Base-by-base conservation (phyloP, 1,140 invertebrate species). In the Drosophila ambigua region DNA sequence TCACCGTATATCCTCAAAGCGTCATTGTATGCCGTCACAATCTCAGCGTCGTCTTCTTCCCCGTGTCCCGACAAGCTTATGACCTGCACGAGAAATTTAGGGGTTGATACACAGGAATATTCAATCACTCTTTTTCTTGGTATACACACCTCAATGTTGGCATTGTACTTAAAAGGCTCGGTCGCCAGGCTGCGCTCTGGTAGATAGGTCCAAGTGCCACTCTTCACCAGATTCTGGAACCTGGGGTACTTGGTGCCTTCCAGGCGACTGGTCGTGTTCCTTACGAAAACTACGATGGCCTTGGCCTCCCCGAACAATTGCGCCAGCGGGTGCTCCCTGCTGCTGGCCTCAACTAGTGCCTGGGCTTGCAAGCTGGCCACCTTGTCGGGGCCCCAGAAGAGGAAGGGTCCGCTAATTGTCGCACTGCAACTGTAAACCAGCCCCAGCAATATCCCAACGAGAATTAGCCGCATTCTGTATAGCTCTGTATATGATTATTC, bases 11-110 rank as follows among this genome's bases (percentile, higher is more conserved):
- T 93, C 44, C 93, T 92, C 66, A 94, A 77, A 0, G 94, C 92
- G 20, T 94, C 90, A 2, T 93, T 92, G 72, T 93, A 94, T 13
- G 92, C 93, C 54, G 93, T 92, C 20, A 93, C 92, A 78, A 94
- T 92, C 88, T 94, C 93, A 0, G 92, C 92, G 50, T 94, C 94
- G 26, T 94, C 92, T 72, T 94, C 93, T 6, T 93, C 93, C 79
- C 91, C 92, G 13, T 92, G 92, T 0, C 93, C 93, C 72, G 93
- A 92, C 11, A 94, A 84, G 13, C 92, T 93, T 2, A 94, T 90
- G 39, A 94, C 92, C 94, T 94, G 71, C 2, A 39, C 28, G 26
- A 48, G 1, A 44, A 52, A 41, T 43, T 9, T 26, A 5, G 23
- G 41, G 46, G 9, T 26, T 39, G 23, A 48, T 23, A 48, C 4